phyloP scores from a whole-genome alignment of 2,113 vertebrate genomes.

The Platysteira castanea region DNA sequence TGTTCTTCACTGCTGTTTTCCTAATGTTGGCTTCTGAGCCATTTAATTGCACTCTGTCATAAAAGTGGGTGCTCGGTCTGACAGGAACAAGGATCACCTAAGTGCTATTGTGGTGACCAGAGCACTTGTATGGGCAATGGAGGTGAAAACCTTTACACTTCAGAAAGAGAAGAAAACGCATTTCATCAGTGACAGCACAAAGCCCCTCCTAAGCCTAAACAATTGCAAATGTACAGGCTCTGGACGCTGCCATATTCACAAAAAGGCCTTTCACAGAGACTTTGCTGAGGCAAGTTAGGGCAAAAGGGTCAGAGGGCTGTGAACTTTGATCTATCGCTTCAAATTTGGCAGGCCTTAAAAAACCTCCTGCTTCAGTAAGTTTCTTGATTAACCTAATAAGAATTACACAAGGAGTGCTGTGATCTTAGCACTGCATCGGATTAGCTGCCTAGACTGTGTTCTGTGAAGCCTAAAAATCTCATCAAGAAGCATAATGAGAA shows the following conservation, averaged over 20 bases:
- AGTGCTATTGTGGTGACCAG: conserved; percentile 17
- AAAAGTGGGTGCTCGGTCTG: neutral
- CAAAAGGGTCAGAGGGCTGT: conserved; percentile 46
- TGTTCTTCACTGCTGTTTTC: conserved; percentile 21
- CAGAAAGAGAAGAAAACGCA: conserved; percentile 34
- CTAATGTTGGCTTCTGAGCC: conserved; percentile 35
- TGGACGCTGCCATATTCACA: conserved; percentile 16
- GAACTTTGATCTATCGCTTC: conserved; percentile 70
- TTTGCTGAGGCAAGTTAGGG: conserved; percentile 36
- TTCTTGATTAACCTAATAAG: conserved; percentile 67
- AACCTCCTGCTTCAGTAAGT: conserved; percentile 67
- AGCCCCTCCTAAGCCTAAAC: conserved; percentile 41
- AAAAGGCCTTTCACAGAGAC: conserved; percentile 49
- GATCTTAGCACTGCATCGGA: conserved; percentile 55
- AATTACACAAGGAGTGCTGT: conserved; percentile 47
- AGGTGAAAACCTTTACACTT: conserved; percentile 30
- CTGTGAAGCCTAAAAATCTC: conserved; percentile 48
- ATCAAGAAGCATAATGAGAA: conserved; percentile 54
- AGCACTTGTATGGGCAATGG: neutral
- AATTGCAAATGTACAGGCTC: conserved; percentile 57
- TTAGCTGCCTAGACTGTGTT: conserved; percentile 34
- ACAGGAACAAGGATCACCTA: conserved; percentile 63
- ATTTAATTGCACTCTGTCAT: conserved; percentile 69
- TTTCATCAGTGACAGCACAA: conserved; percentile 43
- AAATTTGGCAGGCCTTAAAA: conserved; percentile 56